Evolutionary conservation across 2,797 vertebrate genomes (phyloP).

Genomic region (Lepilemur septentrionalis): DNA sequence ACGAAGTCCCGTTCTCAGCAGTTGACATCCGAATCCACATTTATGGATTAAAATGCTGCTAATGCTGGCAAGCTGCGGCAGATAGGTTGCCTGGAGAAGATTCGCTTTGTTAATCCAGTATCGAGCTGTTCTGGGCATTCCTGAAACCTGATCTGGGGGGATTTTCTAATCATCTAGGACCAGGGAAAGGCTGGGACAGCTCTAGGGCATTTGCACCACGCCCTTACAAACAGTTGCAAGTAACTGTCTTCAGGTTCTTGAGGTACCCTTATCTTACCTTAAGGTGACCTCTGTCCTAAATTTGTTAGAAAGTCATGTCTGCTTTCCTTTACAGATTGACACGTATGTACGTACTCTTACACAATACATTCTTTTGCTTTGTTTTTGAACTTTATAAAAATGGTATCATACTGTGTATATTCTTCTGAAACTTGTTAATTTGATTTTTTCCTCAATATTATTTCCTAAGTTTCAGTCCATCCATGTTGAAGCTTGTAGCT

Average conservation of each 20-base stretch:
- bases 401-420: neutral
- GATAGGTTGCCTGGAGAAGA: neutral
- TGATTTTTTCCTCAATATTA: neutral
- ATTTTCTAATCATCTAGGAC: neutral
- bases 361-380: neutral
- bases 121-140: neutral
- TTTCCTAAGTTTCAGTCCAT: neutral
- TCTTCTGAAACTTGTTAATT: neutral
- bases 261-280: neutral
- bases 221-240: neutral
- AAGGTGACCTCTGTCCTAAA: neutral
- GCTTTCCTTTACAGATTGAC: neutral
- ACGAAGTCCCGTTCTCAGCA: neutral
- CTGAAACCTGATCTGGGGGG: neutral
- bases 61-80: neutral
- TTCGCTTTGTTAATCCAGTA: neutral
- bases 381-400: neutral
- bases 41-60: neutral
- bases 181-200: neutral
- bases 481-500: neutral
- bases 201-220: neutral
- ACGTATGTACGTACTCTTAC: no score
- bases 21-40: neutral
- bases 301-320: neutral
- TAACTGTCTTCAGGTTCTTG: neutral